Evolutionary conservation across 2,888 invertebrate genomes (phyloP).

Genomic region (Rhyacophila evoluta): DNA sequence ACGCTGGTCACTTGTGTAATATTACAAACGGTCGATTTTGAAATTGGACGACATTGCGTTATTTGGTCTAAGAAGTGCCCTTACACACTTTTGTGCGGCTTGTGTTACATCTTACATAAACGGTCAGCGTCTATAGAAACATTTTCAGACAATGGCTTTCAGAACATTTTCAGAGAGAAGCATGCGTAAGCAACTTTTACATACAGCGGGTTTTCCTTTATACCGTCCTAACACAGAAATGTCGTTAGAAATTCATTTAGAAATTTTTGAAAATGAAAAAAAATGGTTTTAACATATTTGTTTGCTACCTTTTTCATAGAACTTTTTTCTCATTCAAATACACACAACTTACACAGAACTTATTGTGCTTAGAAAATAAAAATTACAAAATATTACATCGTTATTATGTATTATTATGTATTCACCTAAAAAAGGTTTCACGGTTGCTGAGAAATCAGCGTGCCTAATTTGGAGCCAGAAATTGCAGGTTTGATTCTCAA

Average conservation of each 20-base stretch:
- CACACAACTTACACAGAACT: no score
- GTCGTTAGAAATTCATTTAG: not conserved
- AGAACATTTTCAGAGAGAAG: not conserved
- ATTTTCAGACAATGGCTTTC: conserved; percentile 9
- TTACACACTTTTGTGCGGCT: not conserved
- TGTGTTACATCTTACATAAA: conserved; percentile 4
- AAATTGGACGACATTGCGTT: not conserved
- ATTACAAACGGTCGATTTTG: not conserved
- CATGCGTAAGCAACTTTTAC: conserved; percentile 16
- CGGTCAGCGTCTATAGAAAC: conserved; percentile 18
- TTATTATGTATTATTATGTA: no score
- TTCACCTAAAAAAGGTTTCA: no score
- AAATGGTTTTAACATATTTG: no score
- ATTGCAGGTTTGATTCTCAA: no score
- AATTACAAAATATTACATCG: no score
- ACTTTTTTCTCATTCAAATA: no score
- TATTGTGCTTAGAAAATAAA: no score
- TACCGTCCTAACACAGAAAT: not conserved
- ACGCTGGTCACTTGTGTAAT: no score
- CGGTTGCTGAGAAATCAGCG: no score
- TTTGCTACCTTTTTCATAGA: no score
- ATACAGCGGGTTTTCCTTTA: not conserved
- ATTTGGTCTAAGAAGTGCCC: not conserved
- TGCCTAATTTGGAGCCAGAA: no score
- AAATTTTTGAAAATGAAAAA: not conserved